Evolutionary conservation across 2,888 invertebrate species (phyloP).

Genomic region (Euplexia lucipara): DNA sequence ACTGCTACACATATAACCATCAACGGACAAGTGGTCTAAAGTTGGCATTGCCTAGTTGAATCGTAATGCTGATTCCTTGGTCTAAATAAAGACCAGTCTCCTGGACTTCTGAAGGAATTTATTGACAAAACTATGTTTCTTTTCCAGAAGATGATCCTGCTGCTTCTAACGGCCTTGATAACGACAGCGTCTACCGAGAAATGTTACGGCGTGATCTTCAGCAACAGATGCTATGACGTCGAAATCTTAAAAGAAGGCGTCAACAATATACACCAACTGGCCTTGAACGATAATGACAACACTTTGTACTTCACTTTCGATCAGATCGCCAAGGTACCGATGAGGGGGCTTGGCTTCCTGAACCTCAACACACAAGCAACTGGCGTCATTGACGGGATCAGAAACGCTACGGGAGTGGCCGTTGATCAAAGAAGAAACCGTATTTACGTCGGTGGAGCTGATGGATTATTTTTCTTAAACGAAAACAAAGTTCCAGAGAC

Average conservation of each 20-base stretch:
- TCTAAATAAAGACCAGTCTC: too few relatives aligned
- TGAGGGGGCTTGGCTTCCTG: conserved; percentile 75
- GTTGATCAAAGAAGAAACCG: conserved; percentile 78
- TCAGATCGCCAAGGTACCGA: conserved; percentile 71
- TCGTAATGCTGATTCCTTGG: too few relatives aligned
- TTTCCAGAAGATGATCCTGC: conserved; percentile 67
- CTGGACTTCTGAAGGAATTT: too few relatives aligned
- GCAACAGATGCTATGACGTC: conserved; percentile 78
- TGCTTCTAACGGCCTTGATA: conserved; percentile 63
- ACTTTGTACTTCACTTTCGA: conserved; percentile 83
- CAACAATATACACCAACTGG: conserved; percentile 77
- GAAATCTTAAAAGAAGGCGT: conserved; percentile 83
- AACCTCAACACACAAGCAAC: conserved; percentile 72
- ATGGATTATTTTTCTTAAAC: conserved; percentile 81
- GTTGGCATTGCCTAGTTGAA: too few relatives aligned
- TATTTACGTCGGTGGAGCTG: conserved; percentile 80
- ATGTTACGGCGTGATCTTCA: conserved; percentile 78
- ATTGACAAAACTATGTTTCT: too few relatives aligned
- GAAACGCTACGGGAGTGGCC: conserved; percentile 82
- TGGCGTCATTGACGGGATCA: conserved; percentile 77
- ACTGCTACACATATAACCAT: too few relatives aligned
- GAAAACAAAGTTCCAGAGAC: conserved; percentile 76
- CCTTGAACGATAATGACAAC: conserved; percentile 78
- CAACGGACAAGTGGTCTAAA: too few relatives aligned
- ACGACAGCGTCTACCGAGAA: conserved; percentile 68